Evolutionary conservation across 2,888 invertebrate species (phyloP).

Genomic region (Sinodicranocentrus sp.): DNA sequence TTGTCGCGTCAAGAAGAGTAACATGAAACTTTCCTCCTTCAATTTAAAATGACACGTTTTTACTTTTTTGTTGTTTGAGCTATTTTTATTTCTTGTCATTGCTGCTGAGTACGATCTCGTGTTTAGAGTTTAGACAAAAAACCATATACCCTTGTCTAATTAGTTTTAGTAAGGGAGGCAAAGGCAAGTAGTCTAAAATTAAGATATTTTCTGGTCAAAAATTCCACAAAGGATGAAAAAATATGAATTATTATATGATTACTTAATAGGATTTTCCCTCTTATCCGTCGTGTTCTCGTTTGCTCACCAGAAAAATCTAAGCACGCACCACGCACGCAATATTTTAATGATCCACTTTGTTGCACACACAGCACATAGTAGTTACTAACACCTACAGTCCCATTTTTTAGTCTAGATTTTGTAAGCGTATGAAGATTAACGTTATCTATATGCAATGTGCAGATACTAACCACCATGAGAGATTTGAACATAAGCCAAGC

Average conservation of each 20-base stretch:
- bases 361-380: background rate
- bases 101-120: background rate
- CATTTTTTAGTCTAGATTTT: no score
- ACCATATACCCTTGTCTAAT: background rate
- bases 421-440: no score
- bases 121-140: background rate
- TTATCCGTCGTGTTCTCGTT: constrained; percentile 43
- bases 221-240: background rate
- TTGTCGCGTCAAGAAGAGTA: background rate
- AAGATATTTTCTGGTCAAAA: background rate
- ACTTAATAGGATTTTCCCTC: constrained; percentile 27
- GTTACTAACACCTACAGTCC: no score
- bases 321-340: no score
- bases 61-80: background rate
- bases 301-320: constrained; percentile 30
- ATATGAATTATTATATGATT: constrained; percentile 13
- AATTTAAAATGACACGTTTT: background rate
- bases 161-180: background rate
- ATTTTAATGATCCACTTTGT: background rate
- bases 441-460: background rate
- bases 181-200: background rate
- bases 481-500: constrained; percentile 8
- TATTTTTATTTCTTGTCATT: background rate
- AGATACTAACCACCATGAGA: constrained; percentile 11
- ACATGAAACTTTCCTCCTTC: background rate